Evolutionary conservation across 2,888 invertebrate genomes (phyloP).

Genomic region (Calameuta pallipes): DNA sequence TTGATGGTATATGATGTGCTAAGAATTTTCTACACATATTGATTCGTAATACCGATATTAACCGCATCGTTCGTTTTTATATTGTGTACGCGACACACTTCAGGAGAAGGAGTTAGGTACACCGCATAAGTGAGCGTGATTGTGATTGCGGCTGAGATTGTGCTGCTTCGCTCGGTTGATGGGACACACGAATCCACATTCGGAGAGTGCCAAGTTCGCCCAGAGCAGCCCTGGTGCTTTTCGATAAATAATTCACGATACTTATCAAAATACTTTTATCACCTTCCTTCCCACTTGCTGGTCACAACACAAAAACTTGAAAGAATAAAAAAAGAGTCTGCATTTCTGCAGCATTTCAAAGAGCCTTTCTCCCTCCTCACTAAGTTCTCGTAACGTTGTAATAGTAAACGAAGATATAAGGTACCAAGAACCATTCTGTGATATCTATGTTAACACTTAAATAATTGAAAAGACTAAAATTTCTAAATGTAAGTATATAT

Average conservation of each 20-base stretch:
- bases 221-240: slow-evolving; percentile 43
- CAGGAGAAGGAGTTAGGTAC: slow-evolving; percentile 31
- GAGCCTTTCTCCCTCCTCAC: slow-evolving; percentile 60
- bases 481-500: slow-evolving; percentile 66
- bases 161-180: slow-evolving; percentile 39
- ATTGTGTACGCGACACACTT: slow-evolving; percentile 31
- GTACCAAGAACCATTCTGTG: slow-evolving; percentile 74
- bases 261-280: slow-evolving; percentile 38
- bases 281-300: slow-evolving; percentile 44
- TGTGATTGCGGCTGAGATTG: slow-evolving; percentile 48
- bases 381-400: slow-evolving; percentile 62
- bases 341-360: slow-evolving; percentile 57
- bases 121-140: slow-evolving; percentile 37
- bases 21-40: slow-evolving; percentile 57
- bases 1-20: slow-evolving; percentile 52
- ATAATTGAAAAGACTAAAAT: slow-evolving; percentile 66
- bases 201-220: slow-evolving; percentile 42
- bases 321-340: slow-evolving; percentile 29
- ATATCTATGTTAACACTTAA: slow-evolving; percentile 70
- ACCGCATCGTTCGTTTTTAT: slow-evolving; percentile 54
- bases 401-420: slow-evolving; percentile 61
- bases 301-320: slow-evolving; percentile 28
- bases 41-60: slow-evolving; percentile 46
- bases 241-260: slow-evolving; percentile 42
- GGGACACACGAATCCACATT: slow-evolving; percentile 30